Evolutionary conservation across 2,888 invertebrate species (phyloP).

Genomic region (Drosophila macrospina): DNA sequence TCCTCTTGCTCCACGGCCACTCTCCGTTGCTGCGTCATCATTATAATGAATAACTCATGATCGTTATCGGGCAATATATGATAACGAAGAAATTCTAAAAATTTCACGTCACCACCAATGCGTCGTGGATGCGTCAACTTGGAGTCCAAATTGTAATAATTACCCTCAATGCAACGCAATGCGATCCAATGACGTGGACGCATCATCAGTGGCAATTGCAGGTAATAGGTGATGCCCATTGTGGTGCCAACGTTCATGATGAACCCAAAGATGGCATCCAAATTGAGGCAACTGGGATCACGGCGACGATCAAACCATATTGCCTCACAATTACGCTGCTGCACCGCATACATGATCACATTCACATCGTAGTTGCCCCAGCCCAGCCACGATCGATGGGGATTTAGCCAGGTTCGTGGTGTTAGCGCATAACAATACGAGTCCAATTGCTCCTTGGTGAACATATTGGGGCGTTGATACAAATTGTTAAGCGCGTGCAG

Average conservation of each 20-base stretch:
- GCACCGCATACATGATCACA: constrained; percentile 96
- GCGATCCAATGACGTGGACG: constrained; percentile 55
- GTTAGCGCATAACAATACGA: constrained; percentile 48
- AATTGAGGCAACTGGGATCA: constrained; percentile 49
- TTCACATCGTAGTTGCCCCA: constrained; percentile 98
- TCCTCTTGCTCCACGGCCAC: neutral
- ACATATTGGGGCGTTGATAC: constrained; percentile 30
- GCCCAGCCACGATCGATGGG: constrained; percentile 92
- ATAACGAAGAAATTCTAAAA: constrained; percentile 28
- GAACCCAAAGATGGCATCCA: constrained; percentile 47
- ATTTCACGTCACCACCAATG: constrained; percentile 35
- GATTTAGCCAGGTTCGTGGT: constrained; percentile 42
- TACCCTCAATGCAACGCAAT: constrained; percentile 33
- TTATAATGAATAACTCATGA: constrained; percentile 39
- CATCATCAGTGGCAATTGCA: constrained; percentile 24
- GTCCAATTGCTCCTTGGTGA: constrained; percentile 44
- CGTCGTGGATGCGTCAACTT: constrained; percentile 26
- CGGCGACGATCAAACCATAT: constrained; percentile 84
- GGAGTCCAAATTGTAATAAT: constrained; percentile 55
- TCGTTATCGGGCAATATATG: constrained; percentile 24
- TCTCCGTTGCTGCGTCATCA: neutral
- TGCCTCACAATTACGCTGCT: constrained; percentile 92
- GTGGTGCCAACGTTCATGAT: constrained; percentile 39
- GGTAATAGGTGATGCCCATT: constrained; percentile 16
- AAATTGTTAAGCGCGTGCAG: constrained; percentile 60